Base-by-base conservation (phyloP, 2,888 invertebrate genomes). In the Venusia cambrica region DNA sequence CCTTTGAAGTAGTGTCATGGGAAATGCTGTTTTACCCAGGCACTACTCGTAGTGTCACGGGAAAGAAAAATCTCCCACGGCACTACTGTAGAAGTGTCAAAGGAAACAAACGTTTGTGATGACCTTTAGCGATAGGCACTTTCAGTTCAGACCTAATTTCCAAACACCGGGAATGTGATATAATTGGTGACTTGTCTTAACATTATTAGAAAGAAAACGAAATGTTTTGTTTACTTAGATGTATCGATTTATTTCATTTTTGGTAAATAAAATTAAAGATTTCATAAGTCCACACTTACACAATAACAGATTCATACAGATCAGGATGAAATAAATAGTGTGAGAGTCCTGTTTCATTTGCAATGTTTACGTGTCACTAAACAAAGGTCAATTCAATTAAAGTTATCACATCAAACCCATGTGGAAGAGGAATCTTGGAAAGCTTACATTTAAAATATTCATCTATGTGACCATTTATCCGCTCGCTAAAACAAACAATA, bases 321-420 rank as follows among this genome's bases (percentile, higher is more conserved):
- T 81, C 80, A 75, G 77, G 65, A 78, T 80, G 78, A 83, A 87
- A 87, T 85, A 85, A 87, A 85, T 85, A 84, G 76, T 71, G 77
- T 78, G 79, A 73, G 75, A 79, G 75, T 77, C 72, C 73, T 71
- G 73, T 63, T 72, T 75, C 64, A 68, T 73, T 77, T 71, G 75
- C 71, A 67, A 63, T 48, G 73, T 68, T 64, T 65, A 67, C 70
- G 73, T 72, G 74, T 79, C 73, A 68, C 73, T 81, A 81, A 65
- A 70, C 69, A 45, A 46, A 47, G 79, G 73, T 73, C 78, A 83
- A 83, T 73, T 71, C 69, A 79, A 78, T 84, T 74, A 62, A 67
- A 72, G 67, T 79, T 84, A 87, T 85, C 85, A 85, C 87, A 83
- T 83, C 72, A 75, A 78, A 80, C 77, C 75, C 81, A 79, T 76